Evolutionary conservation across 2,113 vertebrate genomes (phyloP).

Genomic region (Anthoscopus minutus): DNA sequence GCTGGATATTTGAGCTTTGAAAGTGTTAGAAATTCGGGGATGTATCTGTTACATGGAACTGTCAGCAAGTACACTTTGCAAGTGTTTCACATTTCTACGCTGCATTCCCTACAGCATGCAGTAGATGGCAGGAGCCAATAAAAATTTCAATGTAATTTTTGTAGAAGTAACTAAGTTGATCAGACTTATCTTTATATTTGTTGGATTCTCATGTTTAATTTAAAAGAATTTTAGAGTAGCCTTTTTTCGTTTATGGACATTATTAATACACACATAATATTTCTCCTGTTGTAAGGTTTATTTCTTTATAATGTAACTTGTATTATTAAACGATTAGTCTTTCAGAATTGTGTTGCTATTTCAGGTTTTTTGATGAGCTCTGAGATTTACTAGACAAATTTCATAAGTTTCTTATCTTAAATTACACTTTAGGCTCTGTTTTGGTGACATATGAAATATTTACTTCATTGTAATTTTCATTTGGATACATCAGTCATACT

Average conservation of each 20-base stretch:
- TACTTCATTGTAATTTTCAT: neutral
- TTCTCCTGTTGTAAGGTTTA: neutral
- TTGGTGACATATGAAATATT: neutral
- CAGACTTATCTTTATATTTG: neutral
- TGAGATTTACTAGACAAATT: neutral
- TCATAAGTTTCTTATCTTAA: neutral
- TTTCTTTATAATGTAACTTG: conserved; percentile 18
- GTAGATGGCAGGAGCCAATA: conserved; percentile 54
- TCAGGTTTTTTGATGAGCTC: neutral
- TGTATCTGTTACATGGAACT: neutral
- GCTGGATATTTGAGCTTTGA: neutral
- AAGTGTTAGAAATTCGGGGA: neutral
- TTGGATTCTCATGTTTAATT: conserved; percentile 17
- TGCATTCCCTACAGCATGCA: neutral
- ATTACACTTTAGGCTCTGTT: neutral
- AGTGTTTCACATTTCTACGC: neutral
- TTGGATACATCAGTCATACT: neutral
- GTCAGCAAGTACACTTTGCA: neutral
- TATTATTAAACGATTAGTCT: conserved; percentile 41
- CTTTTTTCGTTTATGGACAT: neutral
- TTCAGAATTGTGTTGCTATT: neutral
- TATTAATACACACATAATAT: neutral
- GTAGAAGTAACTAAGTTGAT: neutral
- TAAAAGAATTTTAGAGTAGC: neutral
- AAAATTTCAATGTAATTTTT: neutral